phyloP scores from a whole-genome alignment of 2,797 vertebrate species.

The Platalea minor region DNA sequence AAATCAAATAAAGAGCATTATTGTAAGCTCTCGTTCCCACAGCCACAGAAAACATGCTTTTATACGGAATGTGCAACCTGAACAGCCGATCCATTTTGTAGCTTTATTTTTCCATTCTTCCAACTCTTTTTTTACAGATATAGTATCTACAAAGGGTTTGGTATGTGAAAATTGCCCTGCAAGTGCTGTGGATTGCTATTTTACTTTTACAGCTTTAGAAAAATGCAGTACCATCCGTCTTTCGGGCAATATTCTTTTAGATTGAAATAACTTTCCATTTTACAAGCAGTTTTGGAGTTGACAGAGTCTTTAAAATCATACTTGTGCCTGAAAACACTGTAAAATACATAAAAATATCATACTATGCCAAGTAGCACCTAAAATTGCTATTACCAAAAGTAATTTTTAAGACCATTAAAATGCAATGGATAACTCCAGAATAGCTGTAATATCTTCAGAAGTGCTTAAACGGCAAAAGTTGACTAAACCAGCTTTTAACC shows the following conservation, averaged over 20 bases:
- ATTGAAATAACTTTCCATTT: constrained; percentile 23
- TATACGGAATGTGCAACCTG: not conserved
- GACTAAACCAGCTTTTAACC: not conserved
- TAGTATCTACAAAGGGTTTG: not conserved
- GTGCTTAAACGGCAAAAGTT: not conserved
- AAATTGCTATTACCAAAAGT: constrained; percentile 14
- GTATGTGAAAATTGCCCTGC: not conserved
- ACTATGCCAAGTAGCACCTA: not conserved
- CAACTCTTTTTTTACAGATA: not conserved
- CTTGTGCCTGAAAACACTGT: not conserved
- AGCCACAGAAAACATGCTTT: not conserved
- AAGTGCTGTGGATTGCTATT: not conserved
- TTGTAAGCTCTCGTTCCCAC: not conserved
- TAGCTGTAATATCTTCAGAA: not conserved
- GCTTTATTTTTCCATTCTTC: not conserved
- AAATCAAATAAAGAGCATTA: not conserved
- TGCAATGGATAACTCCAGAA: not conserved
- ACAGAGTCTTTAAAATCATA: constrained; percentile 16
- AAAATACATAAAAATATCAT: not conserved
- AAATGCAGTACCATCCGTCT: not conserved
- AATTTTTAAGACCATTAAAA: constrained; percentile 35
- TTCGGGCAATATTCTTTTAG: not conserved
- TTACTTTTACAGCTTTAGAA: not conserved
- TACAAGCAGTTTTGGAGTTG: not conserved
- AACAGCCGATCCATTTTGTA: not conserved